Base-by-base conservation (phyloP, 2,113 vertebrate species). In the Helogale parvula region DNA sequence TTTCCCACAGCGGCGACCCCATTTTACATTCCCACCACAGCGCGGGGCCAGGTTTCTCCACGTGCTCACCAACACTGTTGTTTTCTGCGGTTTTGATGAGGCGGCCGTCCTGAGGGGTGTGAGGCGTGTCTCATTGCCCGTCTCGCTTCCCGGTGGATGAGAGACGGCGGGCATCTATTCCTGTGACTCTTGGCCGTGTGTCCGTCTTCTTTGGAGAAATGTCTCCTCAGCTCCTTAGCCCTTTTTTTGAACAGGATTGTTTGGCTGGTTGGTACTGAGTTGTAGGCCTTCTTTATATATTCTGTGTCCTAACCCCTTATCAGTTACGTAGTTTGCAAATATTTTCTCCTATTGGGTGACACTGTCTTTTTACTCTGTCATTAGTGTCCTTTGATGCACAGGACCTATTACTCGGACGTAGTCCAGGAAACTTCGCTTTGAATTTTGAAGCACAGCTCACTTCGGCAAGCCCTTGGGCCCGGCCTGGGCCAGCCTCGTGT, bases 61-160 rank as follows among this genome's bases (percentile, higher is more conserved):
- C 6, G 1, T 19, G n/a, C 14, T 87, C 0, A 0, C 29, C 60
- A n/a, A 25, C 14, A 2, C 29, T 25, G 33, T 25, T 66, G 47
- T 15, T 68, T n/a, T 21, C n/a, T 68, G 10, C 45, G 11, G 33
- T 47, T 81, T 9, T 14, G 7, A 16, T 1, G 1, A 29, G 38
- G 6, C 0, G 5, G 50, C 15, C 23, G 12, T 12, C 31, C 65
- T 16, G 2, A 35, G 1, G 21, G 25, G 15, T 23, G 29, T 27
- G 31, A 23, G 27, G 31, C 6, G 9, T 19, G 3, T 41, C 45
- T 19, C 60, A 45, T 3, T 1, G 10, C 21, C 41, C 41, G 45
- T 3, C 25, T 68, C n/a, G 25, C 14, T 45, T 47, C 52, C 38
- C 25, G 19, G 33, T 11, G 0, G 8, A 63, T 31, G 0, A 31